Conservation (phyloP, 2,113 vertebrate genomes). For the Gila orcuttii region DNA sequence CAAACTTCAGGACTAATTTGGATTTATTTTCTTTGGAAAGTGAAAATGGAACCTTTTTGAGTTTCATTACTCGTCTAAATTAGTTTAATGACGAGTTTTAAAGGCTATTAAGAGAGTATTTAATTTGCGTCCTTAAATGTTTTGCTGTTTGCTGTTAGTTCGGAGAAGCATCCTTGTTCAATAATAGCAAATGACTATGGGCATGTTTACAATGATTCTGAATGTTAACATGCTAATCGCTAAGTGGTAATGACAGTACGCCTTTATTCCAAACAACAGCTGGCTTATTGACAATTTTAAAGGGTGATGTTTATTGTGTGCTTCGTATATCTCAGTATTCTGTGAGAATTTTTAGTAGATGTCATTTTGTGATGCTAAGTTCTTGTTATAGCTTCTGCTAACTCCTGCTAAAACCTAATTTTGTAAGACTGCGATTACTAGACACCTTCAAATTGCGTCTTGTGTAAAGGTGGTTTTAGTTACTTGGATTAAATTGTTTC, state of each 20-base stretch:
- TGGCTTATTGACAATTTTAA: slow-evolving; percentile 22
- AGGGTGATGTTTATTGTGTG: neutral
- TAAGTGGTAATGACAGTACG: neutral
- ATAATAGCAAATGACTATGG: slow-evolving; percentile 22
- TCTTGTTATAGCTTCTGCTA: neutral
- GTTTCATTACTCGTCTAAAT: neutral
- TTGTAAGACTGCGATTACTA: neutral
- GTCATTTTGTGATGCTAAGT: neutral
- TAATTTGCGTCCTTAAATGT: neutral
- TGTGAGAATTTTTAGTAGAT: neutral
- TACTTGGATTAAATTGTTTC: neutral
- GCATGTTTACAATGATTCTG: slow-evolving; percentile 16
- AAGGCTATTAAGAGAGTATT: neutral
- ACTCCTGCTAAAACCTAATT: neutral
- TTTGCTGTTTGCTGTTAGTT: slow-evolving; percentile 1
- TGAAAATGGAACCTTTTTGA: neutral
- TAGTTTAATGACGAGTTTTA: neutral
- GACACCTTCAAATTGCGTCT: neutral
- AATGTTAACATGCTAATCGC: neutral
- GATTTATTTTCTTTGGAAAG: neutral
- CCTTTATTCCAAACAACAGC: slow-evolving; percentile 6
- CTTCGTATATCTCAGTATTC: neutral
- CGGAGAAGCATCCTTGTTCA: slow-evolving; percentile 12
- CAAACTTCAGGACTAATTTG: neutral
- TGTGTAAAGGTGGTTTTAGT: neutral